These are phyloP conservation scores for Capricornis sumatraensis DNA, from an alignment of 2,113 vertebrate genomes.

Conservation along the genomic window DNA sequence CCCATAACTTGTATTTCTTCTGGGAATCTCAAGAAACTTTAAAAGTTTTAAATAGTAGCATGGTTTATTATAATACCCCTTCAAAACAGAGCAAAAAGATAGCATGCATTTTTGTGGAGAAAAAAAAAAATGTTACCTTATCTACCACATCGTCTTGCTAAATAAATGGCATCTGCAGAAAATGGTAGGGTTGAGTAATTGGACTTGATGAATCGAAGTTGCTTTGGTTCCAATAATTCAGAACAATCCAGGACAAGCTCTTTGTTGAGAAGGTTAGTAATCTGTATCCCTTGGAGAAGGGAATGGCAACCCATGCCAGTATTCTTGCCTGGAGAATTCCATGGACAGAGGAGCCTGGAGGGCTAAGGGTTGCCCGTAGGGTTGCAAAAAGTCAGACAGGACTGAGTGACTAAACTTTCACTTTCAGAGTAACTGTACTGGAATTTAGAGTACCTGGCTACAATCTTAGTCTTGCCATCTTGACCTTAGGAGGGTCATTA, in stretches of 20 bases:
- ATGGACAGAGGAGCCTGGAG: neutral
- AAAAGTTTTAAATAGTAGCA: neutral
- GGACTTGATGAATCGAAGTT: neutral
- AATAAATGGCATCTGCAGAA: neutral
- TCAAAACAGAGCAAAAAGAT: neutral
- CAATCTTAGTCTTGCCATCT: neutral
- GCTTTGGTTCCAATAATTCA: neutral
- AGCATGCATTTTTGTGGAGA: neutral
- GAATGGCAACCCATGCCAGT: neutral
- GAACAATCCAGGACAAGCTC: neutral
- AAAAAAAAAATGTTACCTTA: neutral
- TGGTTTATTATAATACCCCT: neutral
- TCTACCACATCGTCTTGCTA: neutral
- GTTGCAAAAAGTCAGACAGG: neutral
- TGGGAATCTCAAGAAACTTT: conserved; percentile 19
- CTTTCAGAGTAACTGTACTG: neutral
- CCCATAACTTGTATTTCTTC: neutral
- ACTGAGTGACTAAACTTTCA: neutral
- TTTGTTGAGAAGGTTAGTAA: neutral
- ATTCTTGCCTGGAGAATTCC: neutral
- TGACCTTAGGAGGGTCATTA: neutral
- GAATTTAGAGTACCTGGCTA: neutral
- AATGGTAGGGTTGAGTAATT: neutral
- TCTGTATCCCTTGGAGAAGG: neutral
- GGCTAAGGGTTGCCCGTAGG: neutral